Percentiles rank a stretch among this genome's conserved stretches.
Evolutionary conservation across 2,888 invertebrate genomes (phyloP).

Genomic region (Pollenia angustigena): DNA sequence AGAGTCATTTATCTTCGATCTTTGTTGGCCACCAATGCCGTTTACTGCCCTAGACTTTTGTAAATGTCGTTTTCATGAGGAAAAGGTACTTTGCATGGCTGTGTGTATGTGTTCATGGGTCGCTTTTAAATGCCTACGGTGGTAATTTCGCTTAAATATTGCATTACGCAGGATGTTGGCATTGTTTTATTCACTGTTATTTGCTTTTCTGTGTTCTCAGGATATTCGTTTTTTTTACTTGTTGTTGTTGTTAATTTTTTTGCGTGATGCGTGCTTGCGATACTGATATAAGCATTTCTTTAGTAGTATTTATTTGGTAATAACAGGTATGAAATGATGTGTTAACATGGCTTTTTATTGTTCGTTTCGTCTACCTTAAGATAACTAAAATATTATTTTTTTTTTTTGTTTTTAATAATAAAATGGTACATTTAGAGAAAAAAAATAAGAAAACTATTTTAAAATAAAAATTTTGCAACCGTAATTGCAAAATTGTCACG

Average conservation of each 20-base stretch:
- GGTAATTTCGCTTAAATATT: slow-evolving; percentile 62
- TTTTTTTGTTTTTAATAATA: neutral
- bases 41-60: neutral
- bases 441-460: too few relatives aligned
- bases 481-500: too few relatives aligned
- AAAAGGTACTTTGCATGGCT: neutral
- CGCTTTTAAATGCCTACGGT: slow-evolving; percentile 51
- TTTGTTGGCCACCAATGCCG: too few relatives aligned
- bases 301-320: slow-evolving; percentile 14
- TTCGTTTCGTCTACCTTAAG: neutral
- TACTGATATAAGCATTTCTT: neutral
- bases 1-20: too few relatives aligned
- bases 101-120: neutral
- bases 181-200: slow-evolving; percentile 42
- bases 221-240: slow-evolving; percentile 25
- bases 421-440: too few relatives aligned
- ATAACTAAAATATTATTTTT: neutral
- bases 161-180: slow-evolving; percentile 66
- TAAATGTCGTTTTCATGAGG: neutral
- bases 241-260: neutral
- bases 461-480: too few relatives aligned
- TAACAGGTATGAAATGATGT: slow-evolving; percentile 63
- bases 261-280: slow-evolving; percentile 16
- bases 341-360: slow-evolving; percentile 44
- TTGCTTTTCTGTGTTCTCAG: slow-evolving; percentile 31